A percentile compares a stretch with the other conserved stretches of the same genome.
Evolutionary conservation across 2,113 vertebrate genomes (phyloP).

Genomic region (Bungarus multicinctus): DNA sequence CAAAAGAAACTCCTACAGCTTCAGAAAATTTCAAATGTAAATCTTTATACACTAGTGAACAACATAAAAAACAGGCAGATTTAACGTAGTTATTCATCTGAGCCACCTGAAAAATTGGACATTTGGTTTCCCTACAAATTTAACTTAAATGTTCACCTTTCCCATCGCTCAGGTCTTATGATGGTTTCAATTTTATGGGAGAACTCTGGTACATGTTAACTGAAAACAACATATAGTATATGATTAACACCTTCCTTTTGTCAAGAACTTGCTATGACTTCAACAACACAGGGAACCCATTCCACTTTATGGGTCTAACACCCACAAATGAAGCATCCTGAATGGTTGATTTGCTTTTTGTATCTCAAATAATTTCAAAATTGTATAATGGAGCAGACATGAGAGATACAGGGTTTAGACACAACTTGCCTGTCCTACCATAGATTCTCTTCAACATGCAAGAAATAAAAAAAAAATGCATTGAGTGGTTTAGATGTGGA

Average conservation of each 20-base stretch:
- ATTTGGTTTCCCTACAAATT: conserved; percentile 26
- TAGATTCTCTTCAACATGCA: background rate
- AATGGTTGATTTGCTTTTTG: background rate
- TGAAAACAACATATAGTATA: background rate
- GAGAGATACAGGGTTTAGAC: background rate
- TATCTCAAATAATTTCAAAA: background rate
- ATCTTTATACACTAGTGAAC: conserved; percentile 28
- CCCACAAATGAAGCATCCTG: too few relatives aligned
- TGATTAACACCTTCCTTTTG: conserved; percentile 16
- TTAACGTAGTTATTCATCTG: conserved; percentile 20
- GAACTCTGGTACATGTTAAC: background rate
- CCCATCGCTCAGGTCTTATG: background rate
- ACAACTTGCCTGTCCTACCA: background rate
- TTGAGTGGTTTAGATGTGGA: background rate
- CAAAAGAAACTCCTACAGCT: conserved; percentile 48
- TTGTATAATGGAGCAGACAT: background rate
- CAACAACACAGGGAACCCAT: background rate
- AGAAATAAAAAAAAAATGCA: background rate
- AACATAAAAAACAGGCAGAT: conserved; percentile 39
- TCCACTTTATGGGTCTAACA: background rate
- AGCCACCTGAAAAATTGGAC: background rate
- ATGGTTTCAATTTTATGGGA: conserved; percentile 39
- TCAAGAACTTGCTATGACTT: background rate
- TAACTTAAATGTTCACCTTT: conserved; percentile 7
- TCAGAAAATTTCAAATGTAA: conserved; percentile 36